phyloP scores from a whole-genome alignment of 1,140 invertebrate genomes.

The Neodiprion pinetum region DNA sequence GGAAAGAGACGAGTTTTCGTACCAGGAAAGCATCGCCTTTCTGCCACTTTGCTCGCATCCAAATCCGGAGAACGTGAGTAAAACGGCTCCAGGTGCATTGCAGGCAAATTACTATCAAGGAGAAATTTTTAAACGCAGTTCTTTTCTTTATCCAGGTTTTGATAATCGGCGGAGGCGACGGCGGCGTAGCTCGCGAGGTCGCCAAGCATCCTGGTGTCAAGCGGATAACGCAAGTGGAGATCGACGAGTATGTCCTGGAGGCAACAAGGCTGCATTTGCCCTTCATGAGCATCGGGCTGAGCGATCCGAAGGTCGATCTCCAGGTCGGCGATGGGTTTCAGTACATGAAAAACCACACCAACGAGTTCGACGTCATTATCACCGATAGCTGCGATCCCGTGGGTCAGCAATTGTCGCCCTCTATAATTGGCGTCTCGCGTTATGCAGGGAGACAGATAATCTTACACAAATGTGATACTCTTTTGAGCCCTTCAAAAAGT shows the following conservation, averaged over 20 bases:
- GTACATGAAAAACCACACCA: conserved; percentile 86
- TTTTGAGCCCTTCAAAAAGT: no score
- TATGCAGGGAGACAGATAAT: not conserved
- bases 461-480: no score
- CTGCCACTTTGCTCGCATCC: conserved; percentile 91
- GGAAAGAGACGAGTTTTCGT: conserved; percentile 95
- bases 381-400: conserved; percentile 98
- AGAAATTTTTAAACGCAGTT: not conserved
- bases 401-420: conserved; percentile 60
- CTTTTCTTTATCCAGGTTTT: conserved; percentile 69
- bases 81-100: not conserved
- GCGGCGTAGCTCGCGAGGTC: conserved; percentile 94
- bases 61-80: conserved; percentile 83
- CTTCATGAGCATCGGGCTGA: conserved; percentile 87
- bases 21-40: conserved; percentile 99
- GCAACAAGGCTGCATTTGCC: conserved; percentile 91
- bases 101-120: not conserved
- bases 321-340: conserved; percentile 94
- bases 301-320: conserved; percentile 82
- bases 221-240: conserved; percentile 86
- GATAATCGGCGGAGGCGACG: conserved; percentile 98
- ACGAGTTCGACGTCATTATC: conserved; percentile 96
- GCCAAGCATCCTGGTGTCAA: conserved; percentile 92
- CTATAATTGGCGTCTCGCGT: not conserved
- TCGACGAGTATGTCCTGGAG: conserved; percentile 91